Conservation (phyloP, 2,888 invertebrate species). For the Biston stratarius region DNA sequence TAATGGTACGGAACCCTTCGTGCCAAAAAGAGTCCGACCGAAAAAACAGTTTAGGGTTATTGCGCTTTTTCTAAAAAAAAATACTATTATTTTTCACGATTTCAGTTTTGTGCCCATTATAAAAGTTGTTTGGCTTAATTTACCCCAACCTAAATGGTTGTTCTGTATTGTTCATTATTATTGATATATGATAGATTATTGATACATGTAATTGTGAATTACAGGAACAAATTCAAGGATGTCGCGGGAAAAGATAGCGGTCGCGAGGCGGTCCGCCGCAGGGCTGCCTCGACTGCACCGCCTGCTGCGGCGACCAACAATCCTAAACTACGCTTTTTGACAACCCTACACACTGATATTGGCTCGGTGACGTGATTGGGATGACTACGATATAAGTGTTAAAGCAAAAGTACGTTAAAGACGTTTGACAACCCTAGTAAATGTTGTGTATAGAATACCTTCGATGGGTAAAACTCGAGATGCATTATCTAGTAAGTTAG, state of each 20-base stretch:
- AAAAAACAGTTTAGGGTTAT: too few relatives aligned
- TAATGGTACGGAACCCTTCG: too few relatives aligned
- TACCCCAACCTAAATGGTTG: too few relatives aligned
- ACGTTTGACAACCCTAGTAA: conserved; percentile 1
- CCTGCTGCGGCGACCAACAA: conserved; percentile 79
- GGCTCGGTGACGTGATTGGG: background rate
- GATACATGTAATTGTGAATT: background rate
- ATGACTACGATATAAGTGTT: background rate
- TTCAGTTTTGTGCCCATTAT: too few relatives aligned
- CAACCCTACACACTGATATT: conserved; percentile 16
- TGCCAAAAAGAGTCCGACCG: too few relatives aligned
- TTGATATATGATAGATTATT: too few relatives aligned
- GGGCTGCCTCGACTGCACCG: conserved; percentile 86
- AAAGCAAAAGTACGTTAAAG: background rate
- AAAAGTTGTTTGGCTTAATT: background rate
- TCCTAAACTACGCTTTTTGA: conserved; percentile 23
- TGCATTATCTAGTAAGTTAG: too few relatives aligned
- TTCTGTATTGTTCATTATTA: too few relatives aligned
- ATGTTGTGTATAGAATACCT: background rate
- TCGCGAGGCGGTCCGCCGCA: conserved; percentile 78
- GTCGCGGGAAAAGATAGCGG: conserved; percentile 85
- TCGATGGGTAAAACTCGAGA: too few relatives aligned
- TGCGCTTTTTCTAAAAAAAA: too few relatives aligned
- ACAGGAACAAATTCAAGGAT: conserved; percentile 75
- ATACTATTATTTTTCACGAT: too few relatives aligned